Evolutionary conservation across 2,797 vertebrate species (phyloP).

Genomic region (Leucoraja ocellata): DNA sequence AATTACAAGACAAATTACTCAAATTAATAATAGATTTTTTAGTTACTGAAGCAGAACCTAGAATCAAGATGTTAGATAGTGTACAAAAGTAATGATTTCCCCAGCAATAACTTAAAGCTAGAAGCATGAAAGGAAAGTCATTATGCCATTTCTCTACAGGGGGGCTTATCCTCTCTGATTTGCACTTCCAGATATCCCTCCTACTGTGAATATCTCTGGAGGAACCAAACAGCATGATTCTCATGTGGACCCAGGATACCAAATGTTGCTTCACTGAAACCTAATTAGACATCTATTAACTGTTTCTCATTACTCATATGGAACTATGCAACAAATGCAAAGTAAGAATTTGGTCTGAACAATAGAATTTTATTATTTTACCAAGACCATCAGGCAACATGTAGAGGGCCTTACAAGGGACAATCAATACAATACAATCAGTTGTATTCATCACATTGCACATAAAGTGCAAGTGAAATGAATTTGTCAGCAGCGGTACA

Average conservation of each 20-base stretch:
- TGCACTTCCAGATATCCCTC: not conserved
- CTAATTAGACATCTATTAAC: not conserved
- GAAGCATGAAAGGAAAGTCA: not conserved
- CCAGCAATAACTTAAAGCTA: not conserved
- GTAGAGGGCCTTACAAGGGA: no score
- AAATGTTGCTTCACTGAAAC: not conserved
- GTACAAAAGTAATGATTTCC: not conserved
- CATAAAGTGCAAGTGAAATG: no score
- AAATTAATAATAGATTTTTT: not conserved
- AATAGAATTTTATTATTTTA: not conserved
- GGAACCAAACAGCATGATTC: not conserved
- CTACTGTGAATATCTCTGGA: not conserved
- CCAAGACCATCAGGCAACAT: not conserved
- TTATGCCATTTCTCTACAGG: conserved; percentile 1
- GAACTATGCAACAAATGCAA: not conserved
- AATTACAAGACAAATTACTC: not conserved
- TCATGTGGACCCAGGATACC: not conserved
- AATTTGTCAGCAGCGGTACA: no score
- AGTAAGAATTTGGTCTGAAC: not conserved
- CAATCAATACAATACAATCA: no score
- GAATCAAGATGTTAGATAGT: not conserved
- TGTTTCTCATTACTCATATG: not conserved
- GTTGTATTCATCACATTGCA: no score
- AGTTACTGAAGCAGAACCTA: not conserved
- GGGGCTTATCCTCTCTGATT: conserved; percentile 1